These are phyloP conservation scores for Toxotes lorentzi DNA, from an alignment of 2,797 vertebrate species.

Conservation along the genomic window DNA sequence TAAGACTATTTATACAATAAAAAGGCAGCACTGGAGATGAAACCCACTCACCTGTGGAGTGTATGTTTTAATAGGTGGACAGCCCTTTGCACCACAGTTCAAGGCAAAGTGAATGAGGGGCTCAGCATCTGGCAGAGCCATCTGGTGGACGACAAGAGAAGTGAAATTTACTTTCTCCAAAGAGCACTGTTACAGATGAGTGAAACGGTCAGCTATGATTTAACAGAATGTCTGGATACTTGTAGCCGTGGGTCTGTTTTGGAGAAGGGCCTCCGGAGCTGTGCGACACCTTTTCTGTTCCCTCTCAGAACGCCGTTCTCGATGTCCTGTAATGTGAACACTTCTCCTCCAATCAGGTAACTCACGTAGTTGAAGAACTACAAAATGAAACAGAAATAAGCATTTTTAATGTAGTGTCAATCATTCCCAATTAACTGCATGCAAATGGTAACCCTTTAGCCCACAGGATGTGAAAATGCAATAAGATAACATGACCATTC, in stretches of 20 bases:
- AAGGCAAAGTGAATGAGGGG: constrained; percentile 89
- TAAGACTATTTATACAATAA: not conserved
- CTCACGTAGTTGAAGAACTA: constrained; percentile 90
- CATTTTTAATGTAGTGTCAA: not conserved
- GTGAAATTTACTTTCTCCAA: not conserved
- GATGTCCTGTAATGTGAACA: constrained; percentile 89
- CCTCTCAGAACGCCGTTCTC: constrained; percentile 88
- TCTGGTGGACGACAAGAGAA: constrained; percentile 70
- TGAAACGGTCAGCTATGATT: constrained; percentile 11
- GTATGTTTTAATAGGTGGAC: constrained; percentile 88
- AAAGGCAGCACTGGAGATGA: not conserved
- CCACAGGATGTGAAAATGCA: not conserved
- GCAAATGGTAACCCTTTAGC: not conserved
- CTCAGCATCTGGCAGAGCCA: constrained; percentile 85
- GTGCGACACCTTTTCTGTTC: constrained; percentile 87
- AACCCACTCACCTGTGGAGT: constrained; percentile 79
- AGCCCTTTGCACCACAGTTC: constrained; percentile 87
- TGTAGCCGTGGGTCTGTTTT: constrained; percentile 86
- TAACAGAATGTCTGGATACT: constrained; percentile 52
- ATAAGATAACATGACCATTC: not conserved
- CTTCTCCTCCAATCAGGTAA: constrained; percentile 89
- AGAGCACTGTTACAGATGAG: not conserved
- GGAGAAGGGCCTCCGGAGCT: constrained; percentile 86
- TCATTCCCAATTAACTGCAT: not conserved
- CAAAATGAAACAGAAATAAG: not conserved